Base-by-base conservation (phyloP, 2,797 vertebrate genomes). In the Fistularia commersonii region DNA sequence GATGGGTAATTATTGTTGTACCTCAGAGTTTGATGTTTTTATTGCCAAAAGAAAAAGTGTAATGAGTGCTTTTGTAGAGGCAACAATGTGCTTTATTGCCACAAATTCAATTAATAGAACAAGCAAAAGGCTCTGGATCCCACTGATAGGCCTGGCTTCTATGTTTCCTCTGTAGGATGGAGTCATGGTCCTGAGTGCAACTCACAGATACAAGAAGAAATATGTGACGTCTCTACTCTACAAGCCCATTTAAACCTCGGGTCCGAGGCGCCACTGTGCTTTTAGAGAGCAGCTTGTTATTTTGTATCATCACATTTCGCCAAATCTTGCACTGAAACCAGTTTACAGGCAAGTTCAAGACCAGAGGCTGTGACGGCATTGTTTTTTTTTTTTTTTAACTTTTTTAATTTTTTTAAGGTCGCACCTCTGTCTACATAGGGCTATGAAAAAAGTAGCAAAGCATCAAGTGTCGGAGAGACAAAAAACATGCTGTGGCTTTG, bases 201-300 rank as follows among this genome's bases (percentile, higher is more conserved):
- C 96, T 0, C 96, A 98, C 79, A 87, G 96, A 69, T 99, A 97
- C 87, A 99, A 97, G 90, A 99, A 98, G 92, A 98, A 98, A 67
- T 98, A 99, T 0, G 96, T 99, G 74, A 99, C 96, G 15, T 97
- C 96, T 8, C 90, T 99, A 84, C 92, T 98, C 2, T 98, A 99
- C 87, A 98, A 98, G 78, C 96, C 96, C 32, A 98, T 99, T 74
- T 97, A 92, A 93, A 41, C 63, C 52, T 51, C 45, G 14, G 0
- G 33, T 10, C 9, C n/a, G 32, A 37, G 15, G 46, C 40, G 48
- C 35, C 50, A 11, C 45, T 11, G 43, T 53, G 60, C 59, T 65
- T 53, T 66, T 50, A 62, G 55, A 81, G 48, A 56, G 58, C 64
- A 54, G 71, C 72, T 51, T 71, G 76, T 73, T 45, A 38, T 48